phyloP scores from a whole-genome alignment of 2,113 vertebrate species.

The Tetrao urogallus region DNA sequence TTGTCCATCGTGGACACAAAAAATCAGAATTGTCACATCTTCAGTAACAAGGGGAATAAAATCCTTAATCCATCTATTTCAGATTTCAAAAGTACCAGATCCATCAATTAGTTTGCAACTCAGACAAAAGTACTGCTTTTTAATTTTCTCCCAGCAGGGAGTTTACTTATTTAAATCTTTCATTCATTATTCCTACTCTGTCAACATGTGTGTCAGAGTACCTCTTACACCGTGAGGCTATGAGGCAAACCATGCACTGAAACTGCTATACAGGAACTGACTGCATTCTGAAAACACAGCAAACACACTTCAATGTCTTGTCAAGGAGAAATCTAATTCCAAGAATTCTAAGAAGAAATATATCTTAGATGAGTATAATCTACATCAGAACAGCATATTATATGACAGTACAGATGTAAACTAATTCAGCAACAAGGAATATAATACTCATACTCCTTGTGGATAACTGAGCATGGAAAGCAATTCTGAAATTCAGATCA shows the following conservation, averaged over 20 bases:
- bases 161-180: background rate
- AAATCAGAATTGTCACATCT: background rate
- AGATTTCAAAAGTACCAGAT: background rate
- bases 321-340: background rate
- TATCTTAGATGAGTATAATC: background rate
- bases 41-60: background rate
- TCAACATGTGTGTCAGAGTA: background rate
- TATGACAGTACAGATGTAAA: background rate
- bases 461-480: background rate
- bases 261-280: background rate
- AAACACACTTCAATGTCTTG: background rate
- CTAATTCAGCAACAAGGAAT: background rate
- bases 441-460: background rate
- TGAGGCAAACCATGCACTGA: background rate
- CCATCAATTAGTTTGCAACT: background rate
- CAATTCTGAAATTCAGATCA: background rate
- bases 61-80: background rate
- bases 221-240: background rate
- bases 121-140: background rate
- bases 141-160: background rate
- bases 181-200: background rate
- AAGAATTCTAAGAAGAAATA: constrained; percentile 4
- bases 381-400: background rate
- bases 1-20: background rate
- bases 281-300: background rate